These are phyloP conservation scores for Vipera latastei DNA, from an alignment of 2,797 vertebrate genomes.

Conservation along the genomic window DNA sequence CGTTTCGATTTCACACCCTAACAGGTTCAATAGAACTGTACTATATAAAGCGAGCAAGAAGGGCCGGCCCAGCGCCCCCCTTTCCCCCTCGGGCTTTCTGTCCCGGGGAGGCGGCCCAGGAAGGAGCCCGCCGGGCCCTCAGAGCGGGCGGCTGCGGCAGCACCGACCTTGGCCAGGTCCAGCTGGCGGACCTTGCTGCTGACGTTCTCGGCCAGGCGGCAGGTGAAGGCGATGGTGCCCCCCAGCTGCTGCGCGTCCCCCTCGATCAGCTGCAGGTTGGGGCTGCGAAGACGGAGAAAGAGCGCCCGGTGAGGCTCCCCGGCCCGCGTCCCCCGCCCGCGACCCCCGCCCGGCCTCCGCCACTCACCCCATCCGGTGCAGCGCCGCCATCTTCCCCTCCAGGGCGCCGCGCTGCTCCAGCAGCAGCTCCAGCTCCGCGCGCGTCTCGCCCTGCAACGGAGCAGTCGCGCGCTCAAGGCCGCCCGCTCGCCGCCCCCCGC, in stretches of 20 bases:
- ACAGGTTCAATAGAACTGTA: background rate
- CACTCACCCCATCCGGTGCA: conserved; percentile 92
- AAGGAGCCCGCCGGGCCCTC: background rate
- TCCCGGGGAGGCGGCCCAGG: background rate
- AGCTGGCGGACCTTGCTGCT: conserved; percentile 96
- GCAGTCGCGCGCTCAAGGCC: background rate
- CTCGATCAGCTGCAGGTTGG: conserved; percentile 92
- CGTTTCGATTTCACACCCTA: rapidly evolving
- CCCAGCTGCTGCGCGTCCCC: conserved; percentile 93
- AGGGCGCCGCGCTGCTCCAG: conserved; percentile 84
- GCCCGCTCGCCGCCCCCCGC: rapidly evolving
- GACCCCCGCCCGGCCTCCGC: rapidly evolving
- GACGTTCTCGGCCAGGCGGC: conserved; percentile 94
- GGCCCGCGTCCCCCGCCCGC: background rate
- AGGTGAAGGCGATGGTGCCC: conserved; percentile 97
- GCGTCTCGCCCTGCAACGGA: conserved; percentile 80
- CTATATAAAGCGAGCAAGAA: background rate
- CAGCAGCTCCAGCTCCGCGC: conserved; percentile 82
- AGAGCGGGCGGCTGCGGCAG: background rate
- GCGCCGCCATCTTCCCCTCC: conserved; percentile 89
- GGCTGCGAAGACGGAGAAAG: conserved; percentile 70
- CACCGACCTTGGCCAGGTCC: conserved; percentile 90
- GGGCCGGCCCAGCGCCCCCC: background rate
- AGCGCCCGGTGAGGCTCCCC: background rate
- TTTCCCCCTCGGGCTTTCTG: too few species aligned